Conservation (phyloP, 2,888 invertebrate species). For the Aromia moschata region DNA sequence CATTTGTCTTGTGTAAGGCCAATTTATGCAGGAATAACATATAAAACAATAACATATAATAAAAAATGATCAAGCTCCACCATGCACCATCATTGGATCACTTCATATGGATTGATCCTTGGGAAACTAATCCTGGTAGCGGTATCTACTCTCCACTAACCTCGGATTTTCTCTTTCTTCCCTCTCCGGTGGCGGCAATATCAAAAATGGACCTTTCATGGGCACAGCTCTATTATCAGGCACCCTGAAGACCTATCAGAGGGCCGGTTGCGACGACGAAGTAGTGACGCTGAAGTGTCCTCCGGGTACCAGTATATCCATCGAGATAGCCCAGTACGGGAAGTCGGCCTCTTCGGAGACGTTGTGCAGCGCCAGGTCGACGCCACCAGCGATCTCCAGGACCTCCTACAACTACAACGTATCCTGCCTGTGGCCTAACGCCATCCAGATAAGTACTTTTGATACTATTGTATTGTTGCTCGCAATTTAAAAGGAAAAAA, state of each 20-base stretch:
- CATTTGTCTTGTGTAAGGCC: too few relatives aligned
- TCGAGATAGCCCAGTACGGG: constrained; percentile 91
- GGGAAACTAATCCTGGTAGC: constrained; percentile 25
- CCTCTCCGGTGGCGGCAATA: constrained; percentile 26
- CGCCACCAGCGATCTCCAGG: constrained; percentile 56
- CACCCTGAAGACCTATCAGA: constrained; percentile 89
- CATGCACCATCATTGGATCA: too few relatives aligned
- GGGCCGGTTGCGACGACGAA: constrained; percentile 92
- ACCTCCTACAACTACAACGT: constrained; percentile 69
- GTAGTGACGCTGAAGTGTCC: constrained; percentile 89
- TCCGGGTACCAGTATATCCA: constrained; percentile 88
- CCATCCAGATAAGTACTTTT: constrained; percentile 75
- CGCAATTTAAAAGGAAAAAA: too few relatives aligned
- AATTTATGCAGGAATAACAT: too few relatives aligned
- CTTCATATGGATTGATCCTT: too few relatives aligned
- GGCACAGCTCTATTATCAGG: constrained; percentile 84
- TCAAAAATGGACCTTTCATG: not conserved
- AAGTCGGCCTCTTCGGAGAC: constrained; percentile 65
- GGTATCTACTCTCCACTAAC: constrained; percentile 25
- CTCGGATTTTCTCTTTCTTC: constrained; percentile 15
- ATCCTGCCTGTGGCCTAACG: constrained; percentile 79
- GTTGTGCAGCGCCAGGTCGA: constrained; percentile 52
- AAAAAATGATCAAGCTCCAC: too few relatives aligned
- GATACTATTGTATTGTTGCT: too few relatives aligned
- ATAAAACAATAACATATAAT: too few relatives aligned